Evolutionary conservation across 2,888 invertebrate species (phyloP).

Genomic region (Sesia bembeciformis): DNA sequence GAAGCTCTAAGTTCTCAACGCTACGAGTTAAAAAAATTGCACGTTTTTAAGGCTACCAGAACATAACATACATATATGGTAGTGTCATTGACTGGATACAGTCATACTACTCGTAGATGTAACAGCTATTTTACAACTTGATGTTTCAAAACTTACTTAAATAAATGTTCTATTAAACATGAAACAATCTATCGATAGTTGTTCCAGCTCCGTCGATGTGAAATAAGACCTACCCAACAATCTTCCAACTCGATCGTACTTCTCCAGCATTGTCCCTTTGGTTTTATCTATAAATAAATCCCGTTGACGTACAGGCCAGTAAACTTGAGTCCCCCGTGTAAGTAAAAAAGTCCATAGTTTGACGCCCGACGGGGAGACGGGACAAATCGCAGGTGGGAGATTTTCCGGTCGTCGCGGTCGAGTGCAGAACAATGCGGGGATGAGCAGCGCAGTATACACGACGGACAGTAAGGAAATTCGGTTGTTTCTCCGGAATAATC

Average conservation of each 20-base stretch:
- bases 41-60: too few relatives aligned
- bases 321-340: constrained; percentile 1
- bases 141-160: too few relatives aligned
- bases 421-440: neutral
- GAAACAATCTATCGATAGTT: too few relatives aligned
- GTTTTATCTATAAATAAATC: neutral
- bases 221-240: neutral
- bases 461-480: neutral
- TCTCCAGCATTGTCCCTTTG: neutral
- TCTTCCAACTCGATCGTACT: neutral
- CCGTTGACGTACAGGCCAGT: neutral
- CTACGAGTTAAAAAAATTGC: too few relatives aligned
- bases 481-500: too few relatives aligned
- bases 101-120: too few relatives aligned
- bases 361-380: constrained; percentile 3
- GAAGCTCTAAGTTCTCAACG: too few relatives aligned
- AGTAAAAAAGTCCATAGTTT: constrained; percentile 9
- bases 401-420: constrained; percentile 2
- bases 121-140: too few relatives aligned
- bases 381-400: constrained; percentile 8
- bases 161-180: too few relatives aligned
- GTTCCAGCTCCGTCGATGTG: too few relatives aligned
- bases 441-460: neutral
- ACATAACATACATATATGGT: too few relatives aligned
- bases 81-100: too few relatives aligned